phyloP scores from a whole-genome alignment of 1,140 invertebrate species.

The Pogonus chalceus region DNA sequence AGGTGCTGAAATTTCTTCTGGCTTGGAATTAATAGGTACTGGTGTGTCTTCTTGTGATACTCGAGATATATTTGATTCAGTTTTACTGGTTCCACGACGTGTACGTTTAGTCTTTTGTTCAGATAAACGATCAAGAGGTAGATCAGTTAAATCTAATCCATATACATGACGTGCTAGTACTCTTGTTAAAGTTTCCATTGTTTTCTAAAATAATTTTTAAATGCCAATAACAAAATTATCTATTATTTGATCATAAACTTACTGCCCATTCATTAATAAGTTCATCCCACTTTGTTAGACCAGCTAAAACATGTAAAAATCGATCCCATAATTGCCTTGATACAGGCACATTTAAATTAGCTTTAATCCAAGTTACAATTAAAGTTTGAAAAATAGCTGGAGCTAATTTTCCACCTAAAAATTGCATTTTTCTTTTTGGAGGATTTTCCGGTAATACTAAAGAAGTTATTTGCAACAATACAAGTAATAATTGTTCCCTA shows the following conservation, averaged over 20 bases:
- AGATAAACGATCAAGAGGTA: slow-evolving; percentile 73
- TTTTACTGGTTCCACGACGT: slow-evolving; percentile 30
- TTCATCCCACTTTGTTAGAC: slow-evolving; percentile 89
- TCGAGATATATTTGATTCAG: slow-evolving; percentile 10
- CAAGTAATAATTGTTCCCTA: slow-evolving; percentile 78
- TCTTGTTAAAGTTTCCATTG: slow-evolving; percentile 87
- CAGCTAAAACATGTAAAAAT: slow-evolving; percentile 78
- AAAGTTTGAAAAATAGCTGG: slow-evolving; percentile 91
- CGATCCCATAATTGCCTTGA: slow-evolving; percentile 87
- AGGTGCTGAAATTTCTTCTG: slow-evolving; percentile 20
- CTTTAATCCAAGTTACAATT: slow-evolving; percentile 97
- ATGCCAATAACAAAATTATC: too few species aligned
- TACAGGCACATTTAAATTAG: slow-evolving; percentile 86
- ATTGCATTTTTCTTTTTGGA: slow-evolving; percentile 63
- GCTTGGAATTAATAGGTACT: slow-evolving; percentile 26
- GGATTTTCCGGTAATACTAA: slow-evolving; percentile 71
- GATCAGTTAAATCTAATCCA: slow-evolving; percentile 79
- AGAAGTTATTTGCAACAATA: slow-evolving; percentile 87
- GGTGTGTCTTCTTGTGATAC: slow-evolving; percentile 15
- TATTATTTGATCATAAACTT: slow-evolving; percentile 34
- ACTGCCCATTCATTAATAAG: slow-evolving; percentile 93
- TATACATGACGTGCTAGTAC: slow-evolving; percentile 90
- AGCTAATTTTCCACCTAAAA: slow-evolving; percentile 72
- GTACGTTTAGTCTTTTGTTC: slow-evolving; percentile 72
- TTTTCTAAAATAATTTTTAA: slow-evolving; percentile 59